Evolutionary conservation across 2,888 invertebrate species (phyloP), one percentile per base, ranked within the genome.

Genomic region (Pyrrhia umbra): DNA sequence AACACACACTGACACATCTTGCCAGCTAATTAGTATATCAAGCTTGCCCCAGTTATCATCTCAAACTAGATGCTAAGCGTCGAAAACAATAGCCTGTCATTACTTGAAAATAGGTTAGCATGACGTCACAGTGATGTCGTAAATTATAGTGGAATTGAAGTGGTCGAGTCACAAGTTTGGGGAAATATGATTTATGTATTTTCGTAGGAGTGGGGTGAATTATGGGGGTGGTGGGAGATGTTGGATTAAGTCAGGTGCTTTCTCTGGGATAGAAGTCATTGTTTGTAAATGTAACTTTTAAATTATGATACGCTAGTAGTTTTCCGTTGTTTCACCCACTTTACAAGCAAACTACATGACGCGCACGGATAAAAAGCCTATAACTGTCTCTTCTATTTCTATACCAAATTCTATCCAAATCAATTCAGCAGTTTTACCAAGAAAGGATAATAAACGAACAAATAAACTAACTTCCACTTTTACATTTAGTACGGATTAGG

Each of bases 71-170:
- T 50, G 76, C 60, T 75, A 62, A 65, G 67, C 51, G 69, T 68
- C 61, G 27, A 45, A 71, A 71, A 71, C 72, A 71, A 71, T 57
- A 18, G 42, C 37, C 39, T 70, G 56, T 72, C 65, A 66, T 51
- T 27, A 67, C 68, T 76, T 20, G 66, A 46, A 81, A 80, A 77
- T 78, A 69, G 81, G 80, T 80, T 79, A 81, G 69, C 73, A 68
- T 77, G 72, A 62, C 74, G 46, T 63, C 10, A 5, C 25, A 21
- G 34, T 43, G 16, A 47, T 60, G 61, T 73, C 70, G 50, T 80
- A 80, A 76, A 77, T 77, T 65, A 62, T 42, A 61, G 42, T 37
- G 49, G 50, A 64, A 66, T 63, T 60, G 52, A 72, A 78, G 60
- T 65, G 61, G 61, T 39, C 42, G 42, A 67, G 30, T 73, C 30